A percentile compares a stretch with the other conserved stretches of the same genome.
phyloP scores from a whole-genome alignment of 2,113 vertebrate genomes.

The Platichthys stellatus region DNA sequence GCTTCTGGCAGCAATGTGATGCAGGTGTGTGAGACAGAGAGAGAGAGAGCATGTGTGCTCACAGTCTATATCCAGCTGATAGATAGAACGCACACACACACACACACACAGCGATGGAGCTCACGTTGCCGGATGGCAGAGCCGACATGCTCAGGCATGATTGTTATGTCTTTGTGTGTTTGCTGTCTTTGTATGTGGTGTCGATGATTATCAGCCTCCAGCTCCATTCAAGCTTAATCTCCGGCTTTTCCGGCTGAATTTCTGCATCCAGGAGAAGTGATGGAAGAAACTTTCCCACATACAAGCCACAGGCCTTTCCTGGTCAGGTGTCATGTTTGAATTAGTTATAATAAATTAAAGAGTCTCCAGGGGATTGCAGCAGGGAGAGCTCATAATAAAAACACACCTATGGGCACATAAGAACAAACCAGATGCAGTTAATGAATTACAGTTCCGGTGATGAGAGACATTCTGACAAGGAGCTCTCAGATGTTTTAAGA shows the following conservation, averaged over 20 bases:
- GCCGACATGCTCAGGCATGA: slow-evolving; percentile 57
- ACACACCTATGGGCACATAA: neutral
- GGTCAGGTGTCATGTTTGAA: neutral
- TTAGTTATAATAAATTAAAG: neutral
- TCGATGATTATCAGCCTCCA: slow-evolving; percentile 29
- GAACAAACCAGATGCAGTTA: neutral
- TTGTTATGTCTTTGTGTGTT: neutral
- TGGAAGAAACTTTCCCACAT: slow-evolving; percentile 14
- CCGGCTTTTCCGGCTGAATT: neutral
- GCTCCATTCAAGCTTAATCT: neutral
- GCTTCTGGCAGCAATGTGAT: slow-evolving; percentile 57
- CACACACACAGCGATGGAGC: neutral
- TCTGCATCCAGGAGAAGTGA: neutral
- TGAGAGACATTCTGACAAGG: neutral
- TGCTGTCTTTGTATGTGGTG: neutral
- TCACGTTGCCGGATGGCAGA: slow-evolving; percentile 11
- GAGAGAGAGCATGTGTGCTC: neutral
- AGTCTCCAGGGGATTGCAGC: neutral
- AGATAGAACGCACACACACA: slow-evolving; percentile 29
- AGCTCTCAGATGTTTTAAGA: slow-evolving; percentile 21
- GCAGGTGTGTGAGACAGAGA: slow-evolving; percentile 46
- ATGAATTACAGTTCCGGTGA: neutral
- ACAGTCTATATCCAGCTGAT: slow-evolving; percentile 53
- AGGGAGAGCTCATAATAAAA: neutral
- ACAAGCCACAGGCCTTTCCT: neutral